Conservation (phyloP, 2,113 vertebrate genomes). For the Lophura nycthemera region DNA sequence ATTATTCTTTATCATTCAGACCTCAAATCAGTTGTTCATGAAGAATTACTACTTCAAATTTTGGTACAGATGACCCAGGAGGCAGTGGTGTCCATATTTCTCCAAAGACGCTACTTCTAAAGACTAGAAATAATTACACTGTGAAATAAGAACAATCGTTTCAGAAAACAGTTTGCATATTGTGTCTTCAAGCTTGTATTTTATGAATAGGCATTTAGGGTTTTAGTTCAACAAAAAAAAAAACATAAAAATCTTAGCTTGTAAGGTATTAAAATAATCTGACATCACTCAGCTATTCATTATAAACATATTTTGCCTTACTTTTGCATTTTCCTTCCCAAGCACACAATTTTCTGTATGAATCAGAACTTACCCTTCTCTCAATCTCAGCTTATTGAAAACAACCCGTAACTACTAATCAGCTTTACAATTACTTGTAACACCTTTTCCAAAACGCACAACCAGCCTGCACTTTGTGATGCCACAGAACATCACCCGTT, state of each 20-base stretch:
- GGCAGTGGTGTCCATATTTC: not conserved
- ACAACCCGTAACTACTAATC: not conserved
- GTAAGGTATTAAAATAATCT: not conserved
- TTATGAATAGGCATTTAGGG: not conserved
- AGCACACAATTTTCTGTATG: not conserved
- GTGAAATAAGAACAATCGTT: not conserved
- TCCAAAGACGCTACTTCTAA: not conserved
- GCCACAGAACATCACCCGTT: not conserved
- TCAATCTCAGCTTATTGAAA: not conserved
- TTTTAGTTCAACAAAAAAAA: not conserved
- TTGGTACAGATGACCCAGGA: not conserved
- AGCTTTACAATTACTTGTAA: not conserved
- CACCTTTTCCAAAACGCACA: not conserved
- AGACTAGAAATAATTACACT: not conserved
- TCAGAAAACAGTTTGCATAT: not conserved
- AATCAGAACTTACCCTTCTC: not conserved
- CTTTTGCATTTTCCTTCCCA: not conserved
- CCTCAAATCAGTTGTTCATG: not conserved
- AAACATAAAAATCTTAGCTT: not conserved
- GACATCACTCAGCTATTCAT: not conserved
- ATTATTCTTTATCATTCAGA: not conserved
- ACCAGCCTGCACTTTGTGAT: not conserved
- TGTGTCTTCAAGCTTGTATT: not conserved
- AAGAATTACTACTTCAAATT: not conserved
- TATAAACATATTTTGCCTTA: not conserved